These are phyloP conservation scores for Tetheella fluctuosa DNA, from an alignment of 2,888 invertebrate species.

Conservation along the genomic window DNA sequence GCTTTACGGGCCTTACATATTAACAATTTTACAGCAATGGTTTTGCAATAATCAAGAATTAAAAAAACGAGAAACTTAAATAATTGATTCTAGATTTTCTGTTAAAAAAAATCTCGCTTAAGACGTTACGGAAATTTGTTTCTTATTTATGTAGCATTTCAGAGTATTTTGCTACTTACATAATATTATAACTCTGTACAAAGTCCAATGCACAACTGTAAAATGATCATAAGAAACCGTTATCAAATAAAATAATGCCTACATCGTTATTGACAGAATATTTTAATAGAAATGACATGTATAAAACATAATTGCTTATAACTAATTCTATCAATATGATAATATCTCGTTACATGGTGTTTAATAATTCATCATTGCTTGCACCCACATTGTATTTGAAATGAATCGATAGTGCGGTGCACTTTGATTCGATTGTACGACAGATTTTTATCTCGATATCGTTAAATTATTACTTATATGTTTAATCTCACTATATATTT, in stretches of 20 bases:
- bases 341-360: neutral
- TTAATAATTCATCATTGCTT: slow-evolving; percentile 1
- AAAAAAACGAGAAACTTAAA: neutral
- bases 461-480: neutral
- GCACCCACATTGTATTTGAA: neutral
- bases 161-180: neutral
- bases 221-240: neutral
- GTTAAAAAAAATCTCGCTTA: no score
- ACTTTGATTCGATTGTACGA: neutral
- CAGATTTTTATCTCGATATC: neutral
- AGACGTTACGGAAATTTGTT: no score
- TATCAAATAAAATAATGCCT: slow-evolving; percentile 5
- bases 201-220: neutral
- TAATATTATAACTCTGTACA: neutral
- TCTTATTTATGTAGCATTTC: neutral
- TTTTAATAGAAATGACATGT: slow-evolving; percentile 2
- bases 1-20: neutral
- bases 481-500: no score
- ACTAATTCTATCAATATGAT: neutral
- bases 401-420: neutral
- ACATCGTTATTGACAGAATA: slow-evolving; percentile 1
- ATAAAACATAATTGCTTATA: slow-evolving; percentile 5
- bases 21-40: neutral
- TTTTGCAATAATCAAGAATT: neutral
- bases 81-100: no score